Conservation (phyloP, 1,140 invertebrate genomes). For the Brachionus plicatilis region DNA sequence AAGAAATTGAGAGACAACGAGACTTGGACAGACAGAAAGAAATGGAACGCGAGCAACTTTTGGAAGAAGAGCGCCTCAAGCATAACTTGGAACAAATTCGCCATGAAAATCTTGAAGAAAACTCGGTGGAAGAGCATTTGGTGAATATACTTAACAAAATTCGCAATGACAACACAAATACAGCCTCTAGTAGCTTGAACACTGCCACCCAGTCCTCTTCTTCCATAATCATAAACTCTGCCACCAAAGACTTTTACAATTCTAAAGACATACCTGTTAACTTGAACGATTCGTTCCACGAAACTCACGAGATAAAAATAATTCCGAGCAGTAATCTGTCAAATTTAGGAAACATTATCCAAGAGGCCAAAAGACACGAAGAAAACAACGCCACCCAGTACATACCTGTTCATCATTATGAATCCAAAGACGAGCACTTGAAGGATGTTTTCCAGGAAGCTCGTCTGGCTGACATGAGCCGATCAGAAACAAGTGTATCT, state of each 20-base stretch:
- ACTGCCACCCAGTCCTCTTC: not conserved
- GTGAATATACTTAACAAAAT: constrained; percentile 4
- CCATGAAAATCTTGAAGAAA: not conserved
- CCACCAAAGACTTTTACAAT: not conserved
- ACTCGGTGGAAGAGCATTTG: not conserved
- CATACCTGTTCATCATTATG: constrained; percentile 1
- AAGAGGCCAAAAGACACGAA: constrained; percentile 6
- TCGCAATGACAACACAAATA: not conserved
- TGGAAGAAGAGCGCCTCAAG: not conserved
- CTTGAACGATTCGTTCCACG: constrained; percentile 14
- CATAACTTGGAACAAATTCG: not conserved
- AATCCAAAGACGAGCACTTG: not conserved
- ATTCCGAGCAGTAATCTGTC: not conserved
- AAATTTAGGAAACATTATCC: not conserved
- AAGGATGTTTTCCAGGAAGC: constrained; percentile 14
- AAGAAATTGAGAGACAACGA: not conserved
- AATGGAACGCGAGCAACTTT: not conserved
- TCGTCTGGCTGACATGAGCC: not conserved
- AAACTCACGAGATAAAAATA: constrained; percentile 14
- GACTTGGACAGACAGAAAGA: not conserved
- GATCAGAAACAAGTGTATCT: not conserved
- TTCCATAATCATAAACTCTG: not conserved
- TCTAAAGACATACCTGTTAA: not conserved
- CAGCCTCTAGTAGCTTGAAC: not conserved
- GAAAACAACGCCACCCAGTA: not conserved